Base-by-base conservation (phyloP, 2,797 vertebrate genomes). In the Xenopus petersii region DNA sequence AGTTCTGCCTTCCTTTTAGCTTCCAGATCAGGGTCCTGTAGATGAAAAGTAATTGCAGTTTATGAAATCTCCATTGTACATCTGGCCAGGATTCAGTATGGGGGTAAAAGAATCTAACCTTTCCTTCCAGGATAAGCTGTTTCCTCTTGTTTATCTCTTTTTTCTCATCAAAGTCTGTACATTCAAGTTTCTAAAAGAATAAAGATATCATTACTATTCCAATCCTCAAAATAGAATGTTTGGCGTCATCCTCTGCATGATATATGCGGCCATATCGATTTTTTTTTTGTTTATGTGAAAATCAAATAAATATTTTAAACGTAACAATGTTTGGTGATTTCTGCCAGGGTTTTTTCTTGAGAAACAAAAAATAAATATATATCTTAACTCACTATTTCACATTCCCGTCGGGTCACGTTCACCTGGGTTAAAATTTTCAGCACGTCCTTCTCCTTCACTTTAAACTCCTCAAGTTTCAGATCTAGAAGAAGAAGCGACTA, bases 81-180 rank as follows among this genome's bases (percentile, higher is more conserved):
- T 51, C 49, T 15, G 11, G n/a, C 16, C 13, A 17, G n/a, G 16
- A 56, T 3, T 17, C 8, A 56, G 3, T 56, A 56, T 12, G 13
- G 54, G 51, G 16, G 16, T 56, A 17, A 56, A 9, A 15, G 2
- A 12, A 56, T 17, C 16, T 16, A 82, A 93, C 98, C 92, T 97
- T 98, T 11, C 98, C 97, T 70, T 98, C 95, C 7, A 98, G 83
- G 82, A 99, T 97, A 87, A 99, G 81, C 81, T 98, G 94, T 64
- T 99, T 99, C 84, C 94, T 90, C 81, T 98, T 99, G 81, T 99
- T 95, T 69, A 95, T 96, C 81, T 98, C 95, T 58, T 95, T 98
- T 86, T 96, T 98, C 87, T 99, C 95, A 6, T 96, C 95, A 60
- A 99, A 98, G 80, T 97, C 94, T 0, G 87, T 91, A 0, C 94